A percentile compares a stretch with the other conserved stretches of the same genome.
Evolutionary conservation across 2,888 invertebrate species (phyloP).

Genomic region (Chrysomela aeneicollis): DNA sequence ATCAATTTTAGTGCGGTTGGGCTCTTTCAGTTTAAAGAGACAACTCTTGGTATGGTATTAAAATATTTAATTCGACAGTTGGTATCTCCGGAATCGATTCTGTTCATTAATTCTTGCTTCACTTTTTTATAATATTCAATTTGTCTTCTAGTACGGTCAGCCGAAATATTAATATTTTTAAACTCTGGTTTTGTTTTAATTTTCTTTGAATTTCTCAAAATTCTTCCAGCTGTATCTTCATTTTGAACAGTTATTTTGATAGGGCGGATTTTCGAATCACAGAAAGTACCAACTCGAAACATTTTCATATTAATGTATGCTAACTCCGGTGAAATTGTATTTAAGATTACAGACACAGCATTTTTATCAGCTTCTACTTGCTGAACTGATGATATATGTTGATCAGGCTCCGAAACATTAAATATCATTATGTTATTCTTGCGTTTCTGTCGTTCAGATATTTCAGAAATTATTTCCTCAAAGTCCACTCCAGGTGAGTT

Average conservation of each 20-base stretch:
- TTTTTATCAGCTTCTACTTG: not conserved
- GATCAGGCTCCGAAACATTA: not conserved
- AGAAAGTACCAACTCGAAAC: not conserved
- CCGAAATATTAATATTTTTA: constrained; percentile 3
- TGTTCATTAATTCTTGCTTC: not conserved
- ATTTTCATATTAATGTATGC: not conserved
- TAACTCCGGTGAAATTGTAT: not conserved
- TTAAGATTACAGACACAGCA: not conserved
- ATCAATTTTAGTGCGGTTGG: constrained; percentile 1
- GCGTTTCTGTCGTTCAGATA: constrained; percentile 5
- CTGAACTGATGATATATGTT: not conserved
- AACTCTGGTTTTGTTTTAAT: constrained; percentile 3
- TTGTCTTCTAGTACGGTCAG: not conserved
- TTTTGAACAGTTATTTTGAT: not conserved
- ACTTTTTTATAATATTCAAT: not conserved
- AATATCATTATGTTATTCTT: not conserved
- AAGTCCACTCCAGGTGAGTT: not conserved
- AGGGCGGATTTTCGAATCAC: constrained; percentile 1
- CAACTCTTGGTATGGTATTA: constrained; percentile 1
- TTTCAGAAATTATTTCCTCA: constrained; percentile 7
- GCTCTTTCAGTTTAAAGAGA: constrained; percentile 7
- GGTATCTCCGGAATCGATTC: not conserved
- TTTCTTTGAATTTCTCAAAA: constrained; percentile 1
- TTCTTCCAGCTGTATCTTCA: not conserved
- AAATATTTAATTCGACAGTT: constrained; percentile 2